Base-by-base conservation (phyloP, 2,113 vertebrate genomes). In the Aptenodytes patagonicus region DNA sequence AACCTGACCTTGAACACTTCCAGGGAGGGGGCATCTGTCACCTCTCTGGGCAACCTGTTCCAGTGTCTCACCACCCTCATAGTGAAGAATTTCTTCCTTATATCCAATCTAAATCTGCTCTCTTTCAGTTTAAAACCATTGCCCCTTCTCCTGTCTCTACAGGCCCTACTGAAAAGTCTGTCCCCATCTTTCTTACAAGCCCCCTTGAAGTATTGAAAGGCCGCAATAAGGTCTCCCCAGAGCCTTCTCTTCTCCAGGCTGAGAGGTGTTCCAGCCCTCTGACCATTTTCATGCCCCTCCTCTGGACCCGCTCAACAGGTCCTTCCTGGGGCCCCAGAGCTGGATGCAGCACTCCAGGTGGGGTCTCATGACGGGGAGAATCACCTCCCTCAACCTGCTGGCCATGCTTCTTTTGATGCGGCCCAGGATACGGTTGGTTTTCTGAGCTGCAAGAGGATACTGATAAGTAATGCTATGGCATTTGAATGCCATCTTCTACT, bases 171-270 rank as follows among this genome's bases (percentile, higher is more conserved):
- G n/a, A 65, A 75, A 70, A 61, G 13, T 29, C 60, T 46, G 4
- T 47, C 34, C 36, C n/a, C 19, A 13, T 17, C 49, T 82, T 86
- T 83, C 31, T 22, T 70, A 11, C 6, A 61, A 46, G 26, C 15
- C 10, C 21, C 10, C 22, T 81, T 73, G 11, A 85, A 7, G 6
- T 11, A 38, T 2, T 62, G 18, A 18, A 57, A 83, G 34, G 57
- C 14, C 2, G 0, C 44, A 29, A 4, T 47, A 52, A 78, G 10
- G 11, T 69, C 29, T 57, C 40, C 17, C 21, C 1, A 0, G 11
- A 87, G 44, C 26, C 26, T 81, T 51, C 40, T 71, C 72, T 80
- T 61, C 14, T 81, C 29, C 44, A 76, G 3, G 16, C 46, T 89
- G 68, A 21, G 52, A 71, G 10, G 24, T 58, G 34, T 1, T 89